phyloP scores from a whole-genome alignment of 1,140 invertebrate species.

The Micrasema longulum region DNA sequence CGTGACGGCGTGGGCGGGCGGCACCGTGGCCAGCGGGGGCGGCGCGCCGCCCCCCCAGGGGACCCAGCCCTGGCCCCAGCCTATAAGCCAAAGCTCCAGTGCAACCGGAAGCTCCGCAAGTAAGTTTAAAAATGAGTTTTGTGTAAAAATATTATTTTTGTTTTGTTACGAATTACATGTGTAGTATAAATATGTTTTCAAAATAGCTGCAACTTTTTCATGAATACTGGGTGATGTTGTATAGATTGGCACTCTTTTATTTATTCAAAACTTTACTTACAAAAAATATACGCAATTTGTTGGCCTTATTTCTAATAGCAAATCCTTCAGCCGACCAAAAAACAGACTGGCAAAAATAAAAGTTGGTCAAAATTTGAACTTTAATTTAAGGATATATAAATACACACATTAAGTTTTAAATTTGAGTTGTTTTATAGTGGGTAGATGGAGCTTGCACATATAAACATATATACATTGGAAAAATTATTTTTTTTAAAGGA shows the following conservation, averaged over 20 bases:
- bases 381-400: too few species aligned
- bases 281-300: too few species aligned
- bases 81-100: conserved; percentile 66
- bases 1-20: conserved; percentile 60
- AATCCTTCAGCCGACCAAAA: too few species aligned
- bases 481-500: too few species aligned
- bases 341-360: too few species aligned
- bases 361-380: too few species aligned
- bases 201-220: neutral
- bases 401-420: too few species aligned
- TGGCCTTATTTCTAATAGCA: too few species aligned
- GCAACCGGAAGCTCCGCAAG: conserved; percentile 65
- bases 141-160: neutral
- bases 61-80: conserved; percentile 61
- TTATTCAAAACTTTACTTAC: too few species aligned
- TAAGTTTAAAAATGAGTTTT: conserved; percentile 55
- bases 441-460: too few species aligned
- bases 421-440: too few species aligned
- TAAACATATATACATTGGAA: too few species aligned
- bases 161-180: neutral
- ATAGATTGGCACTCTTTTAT: neutral
- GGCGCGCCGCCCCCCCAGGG: conserved; percentile 55
- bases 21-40: conserved; percentile 40
- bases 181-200: neutral
- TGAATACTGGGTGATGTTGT: neutral